Evolutionary conservation across 2,113 vertebrate species (phyloP).

Genomic region (Lampris incognitus): DNA sequence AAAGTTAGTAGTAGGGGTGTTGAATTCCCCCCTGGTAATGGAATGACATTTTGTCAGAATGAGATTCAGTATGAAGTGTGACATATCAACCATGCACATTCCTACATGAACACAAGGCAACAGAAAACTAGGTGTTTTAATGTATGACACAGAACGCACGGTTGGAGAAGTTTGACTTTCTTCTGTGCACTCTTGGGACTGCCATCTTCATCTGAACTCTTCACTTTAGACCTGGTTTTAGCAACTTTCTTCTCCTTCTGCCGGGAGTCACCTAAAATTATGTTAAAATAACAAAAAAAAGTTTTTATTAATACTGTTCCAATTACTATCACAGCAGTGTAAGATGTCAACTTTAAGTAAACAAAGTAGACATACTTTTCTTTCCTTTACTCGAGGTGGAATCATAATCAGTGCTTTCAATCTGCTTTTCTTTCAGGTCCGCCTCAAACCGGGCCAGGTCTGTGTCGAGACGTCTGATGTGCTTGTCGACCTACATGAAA

Average conservation of each 20-base stretch:
- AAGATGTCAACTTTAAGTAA: background rate
- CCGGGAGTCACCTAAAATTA: constrained; percentile 83
- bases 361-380: constrained; percentile 84
- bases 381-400: constrained; percentile 97
- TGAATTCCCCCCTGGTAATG: constrained; percentile 89
- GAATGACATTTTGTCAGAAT: constrained; percentile 30
- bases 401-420: constrained; percentile 96
- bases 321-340: background rate
- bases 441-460: constrained; percentile 97
- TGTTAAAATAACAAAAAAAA: too few species aligned
- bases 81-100: background rate
- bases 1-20: constrained; percentile 90
- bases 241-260: constrained; percentile 95
- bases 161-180: constrained; percentile 93
- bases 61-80: background rate
- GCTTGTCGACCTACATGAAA: constrained; percentile 91
- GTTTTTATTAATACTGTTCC: background rate
- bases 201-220: constrained; percentile 93
- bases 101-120: background rate
- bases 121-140: background rate
- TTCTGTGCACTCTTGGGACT: constrained; percentile 92
- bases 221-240: constrained; percentile 93
- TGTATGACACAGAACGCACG: constrained; percentile 79
- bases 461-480: constrained; percentile 94
- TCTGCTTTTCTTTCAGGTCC: constrained; percentile 97